These are phyloP conservation scores for Achatina immaculata DNA, from an alignment of 1,140 invertebrate genomes.

Conservation along the genomic window DNA sequence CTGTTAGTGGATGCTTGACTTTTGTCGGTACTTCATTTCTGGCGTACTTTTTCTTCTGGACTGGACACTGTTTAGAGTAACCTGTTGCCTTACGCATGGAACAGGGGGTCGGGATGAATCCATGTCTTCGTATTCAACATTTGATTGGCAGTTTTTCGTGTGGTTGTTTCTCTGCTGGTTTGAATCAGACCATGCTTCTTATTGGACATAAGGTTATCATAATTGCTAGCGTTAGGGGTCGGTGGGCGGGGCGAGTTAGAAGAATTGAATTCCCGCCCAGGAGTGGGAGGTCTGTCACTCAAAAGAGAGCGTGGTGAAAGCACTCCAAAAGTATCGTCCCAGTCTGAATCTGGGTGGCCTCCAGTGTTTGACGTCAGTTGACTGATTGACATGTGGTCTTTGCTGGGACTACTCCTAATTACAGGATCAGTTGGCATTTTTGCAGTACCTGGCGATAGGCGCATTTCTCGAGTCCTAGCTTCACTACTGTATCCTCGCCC, in stretches of 20 bases:
- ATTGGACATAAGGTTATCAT: conserved; percentile 13
- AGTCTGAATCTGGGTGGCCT: not conserved
- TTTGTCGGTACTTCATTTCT: not conserved
- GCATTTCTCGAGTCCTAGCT: not conserved
- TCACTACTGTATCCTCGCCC: conserved; percentile 17
- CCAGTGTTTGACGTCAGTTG: not conserved
- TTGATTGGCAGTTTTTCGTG: not conserved
- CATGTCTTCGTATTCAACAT: not conserved
- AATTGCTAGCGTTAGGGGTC: conserved; percentile 27
- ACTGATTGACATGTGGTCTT: conserved; percentile 15
- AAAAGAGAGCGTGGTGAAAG: conserved; percentile 12
- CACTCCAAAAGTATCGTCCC: not conserved
- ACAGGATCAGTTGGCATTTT: conserved; percentile 23
- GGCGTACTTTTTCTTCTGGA: not conserved
- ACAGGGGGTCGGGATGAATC: not conserved
- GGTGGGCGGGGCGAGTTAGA: conserved; percentile 23
- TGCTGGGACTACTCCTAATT: not conserved
- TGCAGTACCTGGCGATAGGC: not conserved
- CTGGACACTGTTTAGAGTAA: too few relatives aligned
- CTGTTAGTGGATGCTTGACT: not conserved
- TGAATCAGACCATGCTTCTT: not conserved
- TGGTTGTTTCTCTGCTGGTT: not conserved
- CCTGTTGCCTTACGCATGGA: not conserved
- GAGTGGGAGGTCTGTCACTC: conserved; percentile 22
- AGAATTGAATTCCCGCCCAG: conserved; percentile 7